A percentile compares a stretch with the other conserved stretches of the same genome.
Conservation (phyloP, 1,140 invertebrate genomes). For the Apocrypta bakeri region DNA sequence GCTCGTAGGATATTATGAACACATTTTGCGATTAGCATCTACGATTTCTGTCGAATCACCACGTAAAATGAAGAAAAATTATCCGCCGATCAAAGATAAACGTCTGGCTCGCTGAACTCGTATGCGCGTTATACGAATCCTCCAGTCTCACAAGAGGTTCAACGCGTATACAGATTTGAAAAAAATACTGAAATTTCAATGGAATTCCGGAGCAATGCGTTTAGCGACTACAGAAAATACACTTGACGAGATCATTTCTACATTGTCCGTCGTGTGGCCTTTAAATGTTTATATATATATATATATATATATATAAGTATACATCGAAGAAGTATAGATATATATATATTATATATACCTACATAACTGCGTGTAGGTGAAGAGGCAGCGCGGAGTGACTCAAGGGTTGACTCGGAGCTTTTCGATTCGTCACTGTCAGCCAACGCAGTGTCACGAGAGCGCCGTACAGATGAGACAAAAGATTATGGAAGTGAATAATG, state of each 20-base stretch:
- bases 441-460: conserved; percentile 63
- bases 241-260: background rate
- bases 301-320: background rate
- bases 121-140: background rate
- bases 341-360: no score
- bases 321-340: background rate
- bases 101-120: background rate
- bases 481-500: conserved; percentile 67
- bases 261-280: no score
- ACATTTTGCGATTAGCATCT: conserved; percentile 41
- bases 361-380: background rate
- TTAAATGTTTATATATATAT: background rate
- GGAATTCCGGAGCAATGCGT: background rate
- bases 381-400: conserved; percentile 55
- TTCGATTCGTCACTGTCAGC: conserved; percentile 69
- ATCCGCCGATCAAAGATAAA: background rate
- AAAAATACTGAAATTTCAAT: background rate
- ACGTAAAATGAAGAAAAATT: conserved; percentile 41
- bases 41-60: conserved; percentile 49
- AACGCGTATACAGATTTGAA: no score
- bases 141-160: background rate
- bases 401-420: conserved; percentile 63
- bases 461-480: conserved; percentile 65
- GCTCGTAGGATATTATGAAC: conserved; percentile 26
- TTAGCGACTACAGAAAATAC: background rate